phyloP scores from a whole-genome alignment of 2,797 vertebrate species.

The Liasis olivaceus region DNA sequence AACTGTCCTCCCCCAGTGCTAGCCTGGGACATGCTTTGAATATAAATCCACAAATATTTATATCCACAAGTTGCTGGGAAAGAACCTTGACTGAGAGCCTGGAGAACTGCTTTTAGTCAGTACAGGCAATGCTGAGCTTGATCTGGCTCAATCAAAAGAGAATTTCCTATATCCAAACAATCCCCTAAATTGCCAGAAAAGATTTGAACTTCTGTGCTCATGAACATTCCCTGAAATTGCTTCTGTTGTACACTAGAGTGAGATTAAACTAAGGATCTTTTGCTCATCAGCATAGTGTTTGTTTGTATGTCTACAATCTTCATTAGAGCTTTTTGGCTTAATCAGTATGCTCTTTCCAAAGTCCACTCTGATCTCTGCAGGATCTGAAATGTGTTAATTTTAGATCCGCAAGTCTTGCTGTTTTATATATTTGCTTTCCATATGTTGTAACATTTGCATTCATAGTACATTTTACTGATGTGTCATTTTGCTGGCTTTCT shows the following conservation, averaged over 20 bases:
- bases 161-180: neutral
- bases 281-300: slow-evolving; percentile 29
- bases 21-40: neutral
- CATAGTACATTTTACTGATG: slow-evolving; percentile 49
- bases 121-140: neutral
- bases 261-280: slow-evolving; percentile 30
- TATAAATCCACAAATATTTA: neutral
- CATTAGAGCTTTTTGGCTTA: slow-evolving; percentile 33
- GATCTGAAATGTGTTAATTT: slow-evolving; percentile 59
- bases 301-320: slow-evolving; percentile 36
- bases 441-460: slow-evolving; percentile 58
- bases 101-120: neutral
- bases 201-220: neutral
- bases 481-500: slow-evolving; percentile 58
- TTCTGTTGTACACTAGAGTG: slow-evolving; percentile 20
- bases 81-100: neutral
- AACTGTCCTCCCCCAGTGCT: neutral
- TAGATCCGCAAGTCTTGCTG: slow-evolving; percentile 58
- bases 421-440: slow-evolving; percentile 57
- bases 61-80: neutral
- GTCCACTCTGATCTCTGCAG: slow-evolving; percentile 48
- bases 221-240: slow-evolving; percentile 17
- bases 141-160: neutral
- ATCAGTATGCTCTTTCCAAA: slow-evolving; percentile 48
- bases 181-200: neutral